Conservation (phyloP, 1,140 invertebrate genomes). For the Aphaenogaster ashmeadi region DNA sequence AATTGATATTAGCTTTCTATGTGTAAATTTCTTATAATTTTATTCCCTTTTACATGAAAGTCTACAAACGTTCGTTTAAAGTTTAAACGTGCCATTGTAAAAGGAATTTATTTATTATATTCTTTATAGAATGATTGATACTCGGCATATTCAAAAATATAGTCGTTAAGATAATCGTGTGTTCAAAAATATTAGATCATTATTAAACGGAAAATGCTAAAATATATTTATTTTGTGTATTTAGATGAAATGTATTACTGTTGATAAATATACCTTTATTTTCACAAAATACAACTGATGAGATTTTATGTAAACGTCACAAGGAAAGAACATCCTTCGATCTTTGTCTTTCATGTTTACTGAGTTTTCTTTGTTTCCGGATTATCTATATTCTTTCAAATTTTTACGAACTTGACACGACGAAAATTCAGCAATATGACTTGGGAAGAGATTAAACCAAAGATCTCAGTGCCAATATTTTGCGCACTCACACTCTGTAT, state of each 20-base stretch:
- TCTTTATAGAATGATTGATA: not conserved
- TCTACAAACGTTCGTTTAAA: slow-evolving; percentile 1
- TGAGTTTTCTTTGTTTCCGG: slow-evolving; percentile 22
- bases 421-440: slow-evolving; percentile 50
- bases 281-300: slow-evolving; percentile 14
- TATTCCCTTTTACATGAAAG: not conserved
- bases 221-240: slow-evolving; percentile 30
- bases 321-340: not conserved
- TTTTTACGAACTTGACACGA: slow-evolving; percentile 14
- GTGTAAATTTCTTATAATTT: not conserved
- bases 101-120: not conserved
- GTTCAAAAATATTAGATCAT: slow-evolving; percentile 21
- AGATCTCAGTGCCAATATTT: slow-evolving; percentile 64
- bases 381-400: slow-evolving; percentile 26
- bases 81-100: not conserved
- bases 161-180: not conserved
- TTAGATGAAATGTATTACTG: slow-evolving; percentile 16
- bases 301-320: slow-evolving; percentile 1
- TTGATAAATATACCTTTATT: slow-evolving; percentile 53
- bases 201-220: not conserved
- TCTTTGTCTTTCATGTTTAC: not conserved
- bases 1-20: not conserved
- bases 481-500: slow-evolving; percentile 28
- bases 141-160: slow-evolving; percentile 16
- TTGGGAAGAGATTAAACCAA: slow-evolving; percentile 69